Conservation (phyloP, 2,888 invertebrate genomes). For the Drosophila anomalata region DNA sequence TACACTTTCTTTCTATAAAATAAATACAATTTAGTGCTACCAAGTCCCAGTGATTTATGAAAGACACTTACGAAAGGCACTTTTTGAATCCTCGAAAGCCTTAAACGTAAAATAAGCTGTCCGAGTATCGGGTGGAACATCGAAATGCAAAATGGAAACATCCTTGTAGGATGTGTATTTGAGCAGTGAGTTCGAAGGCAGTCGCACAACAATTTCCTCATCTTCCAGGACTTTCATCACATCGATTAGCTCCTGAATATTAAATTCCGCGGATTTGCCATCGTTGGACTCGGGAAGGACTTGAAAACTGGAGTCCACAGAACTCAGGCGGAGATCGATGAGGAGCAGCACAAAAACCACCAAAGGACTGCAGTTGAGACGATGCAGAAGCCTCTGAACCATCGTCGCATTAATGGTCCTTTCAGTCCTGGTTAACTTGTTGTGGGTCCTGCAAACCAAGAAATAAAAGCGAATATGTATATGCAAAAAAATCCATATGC, state of each 20-base stretch:
- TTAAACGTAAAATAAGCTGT: conserved; percentile 84
- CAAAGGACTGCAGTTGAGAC: conserved; percentile 24
- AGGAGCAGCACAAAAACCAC: conserved; percentile 47
- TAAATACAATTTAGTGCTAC: neutral
- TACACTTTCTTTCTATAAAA: conserved; percentile 86
- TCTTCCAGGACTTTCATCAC: conserved; percentile 73
- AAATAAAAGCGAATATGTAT: neutral
- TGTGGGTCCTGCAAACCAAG: neutral
- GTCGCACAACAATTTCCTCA: conserved; percentile 82
- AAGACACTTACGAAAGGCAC: conserved; percentile 83
- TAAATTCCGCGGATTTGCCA: conserved; percentile 49
- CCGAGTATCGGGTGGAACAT: conserved; percentile 85
- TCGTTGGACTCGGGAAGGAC: conserved; percentile 66
- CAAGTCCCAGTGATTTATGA: neutral
- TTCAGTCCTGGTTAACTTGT: neutral
- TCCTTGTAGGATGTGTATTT: conserved; percentile 86
- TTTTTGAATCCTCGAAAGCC: conserved; percentile 83
- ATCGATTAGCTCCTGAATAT: conserved; percentile 65
- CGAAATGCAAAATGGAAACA: conserved; percentile 86
- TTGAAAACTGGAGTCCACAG: conserved; percentile 63
- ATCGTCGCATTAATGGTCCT: conserved; percentile 31
- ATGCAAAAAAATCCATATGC: conserved; percentile 1
- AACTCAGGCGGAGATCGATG: conserved; percentile 43
- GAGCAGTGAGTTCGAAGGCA: conserved; percentile 84
- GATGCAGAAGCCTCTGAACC: conserved; percentile 21